Conservation (phyloP, 2,888 invertebrate genomes). For the Phyllotreta cruciferae region DNA sequence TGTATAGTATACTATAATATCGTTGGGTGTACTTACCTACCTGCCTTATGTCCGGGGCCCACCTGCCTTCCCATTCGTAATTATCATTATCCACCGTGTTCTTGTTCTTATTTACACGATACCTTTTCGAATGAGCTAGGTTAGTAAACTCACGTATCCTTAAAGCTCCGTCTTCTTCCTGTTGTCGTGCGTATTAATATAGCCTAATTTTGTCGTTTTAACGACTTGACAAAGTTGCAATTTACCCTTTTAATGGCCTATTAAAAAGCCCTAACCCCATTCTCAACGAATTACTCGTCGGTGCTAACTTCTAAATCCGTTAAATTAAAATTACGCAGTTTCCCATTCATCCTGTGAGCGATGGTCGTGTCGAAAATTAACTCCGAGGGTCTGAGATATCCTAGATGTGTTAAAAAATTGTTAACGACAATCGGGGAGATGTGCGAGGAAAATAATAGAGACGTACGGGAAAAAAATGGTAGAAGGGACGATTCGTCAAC, state of each 20-base stretch:
- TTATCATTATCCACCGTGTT: constrained; percentile 42
- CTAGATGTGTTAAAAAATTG: constrained; percentile 35
- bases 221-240: no score
- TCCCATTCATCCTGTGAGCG: constrained; percentile 13
- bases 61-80: constrained; percentile 52
- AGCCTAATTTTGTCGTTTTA: no score
- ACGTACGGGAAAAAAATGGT: constrained; percentile 28
- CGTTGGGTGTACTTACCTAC: constrained; percentile 42
- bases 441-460: constrained; percentile 31
- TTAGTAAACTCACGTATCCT: neutral
- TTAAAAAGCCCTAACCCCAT: constrained; percentile 13
- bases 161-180: no score
- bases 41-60: constrained; percentile 47
- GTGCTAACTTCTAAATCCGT: constrained; percentile 26
- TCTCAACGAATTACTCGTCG: constrained; percentile 6
- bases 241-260: neutral
- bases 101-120: neutral
- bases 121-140: neutral
- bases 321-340: constrained; percentile 21
- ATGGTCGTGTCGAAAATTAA: constrained; percentile 13
- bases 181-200: no score
- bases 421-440: constrained; percentile 32
- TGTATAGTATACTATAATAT: constrained; percentile 42
- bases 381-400: constrained; percentile 23
- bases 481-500: constrained; percentile 32